phyloP scores from a whole-genome alignment of 2,888 invertebrate species.

The Matsumyia berberina region DNA sequence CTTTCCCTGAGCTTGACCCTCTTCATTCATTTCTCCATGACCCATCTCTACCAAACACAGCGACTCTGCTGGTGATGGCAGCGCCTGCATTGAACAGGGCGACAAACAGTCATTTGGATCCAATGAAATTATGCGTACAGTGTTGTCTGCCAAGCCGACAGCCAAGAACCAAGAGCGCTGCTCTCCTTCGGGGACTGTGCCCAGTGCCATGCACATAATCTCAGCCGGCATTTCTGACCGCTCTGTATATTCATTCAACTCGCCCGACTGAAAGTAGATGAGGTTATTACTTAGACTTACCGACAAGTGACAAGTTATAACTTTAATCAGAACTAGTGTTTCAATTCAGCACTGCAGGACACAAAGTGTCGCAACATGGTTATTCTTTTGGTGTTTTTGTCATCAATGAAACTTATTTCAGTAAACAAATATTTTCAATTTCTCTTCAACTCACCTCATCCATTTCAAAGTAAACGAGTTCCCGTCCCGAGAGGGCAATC shows the following conservation, averaged over 20 bases:
- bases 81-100: slow-evolving; percentile 97
- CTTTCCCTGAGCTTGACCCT: slow-evolving; percentile 85
- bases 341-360: slow-evolving; percentile 84
- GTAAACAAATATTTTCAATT: background rate
- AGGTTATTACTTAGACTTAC: background rate
- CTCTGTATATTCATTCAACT: slow-evolving; percentile 99
- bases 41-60: slow-evolving; percentile 98
- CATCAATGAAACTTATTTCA: slow-evolving; percentile 79
- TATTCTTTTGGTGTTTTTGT: slow-evolving; percentile 83
- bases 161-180: slow-evolving; percentile 97
- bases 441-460: slow-evolving; percentile 91
- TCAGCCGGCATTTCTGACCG: slow-evolving; percentile 98
- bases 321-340: slow-evolving; percentile 6
- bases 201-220: slow-evolving; percentile 99
- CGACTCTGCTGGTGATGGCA: slow-evolving; percentile 98
- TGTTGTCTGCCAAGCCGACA: slow-evolving; percentile 97
- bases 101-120: slow-evolving; percentile 98
- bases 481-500: slow-evolving; percentile 98
- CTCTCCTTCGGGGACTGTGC: slow-evolving; percentile 97
- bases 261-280: slow-evolving; percentile 91
- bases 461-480: slow-evolving; percentile 99
- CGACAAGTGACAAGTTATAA: fast-evolving
- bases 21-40: slow-evolving; percentile 86
- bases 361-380: slow-evolving; percentile 84
- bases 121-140: slow-evolving; percentile 98